Evolutionary conservation across 2,888 invertebrate genomes (phyloP), one percentile per base, ranked within the genome.

Genomic region (Argynnis bischoffii): DNA sequence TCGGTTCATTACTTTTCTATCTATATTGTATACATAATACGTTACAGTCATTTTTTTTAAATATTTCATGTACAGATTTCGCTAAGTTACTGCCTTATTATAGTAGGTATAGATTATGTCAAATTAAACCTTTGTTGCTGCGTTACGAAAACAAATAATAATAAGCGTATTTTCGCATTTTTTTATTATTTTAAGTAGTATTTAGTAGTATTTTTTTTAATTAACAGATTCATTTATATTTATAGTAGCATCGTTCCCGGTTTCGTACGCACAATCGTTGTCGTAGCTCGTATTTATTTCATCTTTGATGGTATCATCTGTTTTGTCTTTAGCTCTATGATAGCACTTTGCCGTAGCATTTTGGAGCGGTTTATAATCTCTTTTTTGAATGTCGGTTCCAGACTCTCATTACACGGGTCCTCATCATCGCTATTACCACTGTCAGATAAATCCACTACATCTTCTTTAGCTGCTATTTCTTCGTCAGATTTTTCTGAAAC

Each of bases 311-410:
- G 79, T 79, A 53, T 80, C 77, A 8, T 64, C 67, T 11, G 79
- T 79, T 63, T 79, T 79, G 16, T 84, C 79, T 65, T 63, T 31
- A 66, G 64, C 31, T 67, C 60, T 0, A 72, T 56, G 3, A 76
- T 35, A 21, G 31, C 48, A 63, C 77, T 82, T 46, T 78, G 74
- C 46, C 74, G 72, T 3, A 78, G 57, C 3, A 80, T 73, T 64
- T 80, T 75, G 3, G 87, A 84, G 65, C 75, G 78, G 60, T 85
- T 85, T 0, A 84, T 77, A 6, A 82, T 78, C 66, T 86, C 85
- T 63, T 82, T 88, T 55, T 77, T 86, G 65, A 91, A 87, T 0
- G 81, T 78, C 0, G 91, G 90, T 72, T 90, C 90, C 2, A 91
- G 77, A 50, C 89, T 89, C 59, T 90, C 85, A 47, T 88, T 89